phyloP scores from a whole-genome alignment of 2,797 vertebrate species.

The Cynodonichthys magdalenae region DNA sequence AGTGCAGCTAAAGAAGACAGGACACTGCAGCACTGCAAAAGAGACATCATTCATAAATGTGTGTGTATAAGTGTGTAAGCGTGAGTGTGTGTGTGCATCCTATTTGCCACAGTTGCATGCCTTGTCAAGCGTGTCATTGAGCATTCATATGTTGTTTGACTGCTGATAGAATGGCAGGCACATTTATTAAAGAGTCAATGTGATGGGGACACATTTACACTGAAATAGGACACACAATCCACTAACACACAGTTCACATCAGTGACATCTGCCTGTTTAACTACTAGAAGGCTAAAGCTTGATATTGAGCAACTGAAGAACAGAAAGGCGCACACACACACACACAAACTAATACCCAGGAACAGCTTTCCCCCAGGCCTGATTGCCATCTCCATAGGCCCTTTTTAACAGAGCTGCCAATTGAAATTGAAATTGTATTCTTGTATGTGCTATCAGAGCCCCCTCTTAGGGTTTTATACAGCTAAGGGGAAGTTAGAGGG shows the following conservation, averaged over 20 bases:
- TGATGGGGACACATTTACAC: slow-evolving; percentile 57
- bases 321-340: slow-evolving; percentile 12
- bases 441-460: slow-evolving; percentile 74
- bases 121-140: slow-evolving; percentile 78
- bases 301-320: slow-evolving; percentile 63
- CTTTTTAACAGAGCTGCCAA: slow-evolving; percentile 75
- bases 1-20: slow-evolving; percentile 38
- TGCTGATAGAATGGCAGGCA: slow-evolving; percentile 70
- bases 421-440: slow-evolving; percentile 84
- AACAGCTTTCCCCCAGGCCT: slow-evolving; percentile 64
- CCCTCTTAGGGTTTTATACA: slow-evolving; percentile 76
- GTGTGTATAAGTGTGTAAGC: not conserved
- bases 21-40: slow-evolving; percentile 47
- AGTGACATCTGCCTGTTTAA: slow-evolving; percentile 75
- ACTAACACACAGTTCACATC: slow-evolving; percentile 61
- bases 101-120: slow-evolving; percentile 65
- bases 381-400: slow-evolving; percentile 80
- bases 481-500: slow-evolving; percentile 57
- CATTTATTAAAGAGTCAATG: slow-evolving; percentile 77
- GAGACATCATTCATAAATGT: slow-evolving; percentile 55
- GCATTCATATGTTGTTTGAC: slow-evolving; percentile 72
- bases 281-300: slow-evolving; percentile 70
- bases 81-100: slow-evolving; percentile 9
- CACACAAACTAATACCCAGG: slow-evolving; percentile 43
- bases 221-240: slow-evolving; percentile 35